phyloP scores from a whole-genome alignment of 2,888 invertebrate species.

The Geotrupes spiniger region DNA sequence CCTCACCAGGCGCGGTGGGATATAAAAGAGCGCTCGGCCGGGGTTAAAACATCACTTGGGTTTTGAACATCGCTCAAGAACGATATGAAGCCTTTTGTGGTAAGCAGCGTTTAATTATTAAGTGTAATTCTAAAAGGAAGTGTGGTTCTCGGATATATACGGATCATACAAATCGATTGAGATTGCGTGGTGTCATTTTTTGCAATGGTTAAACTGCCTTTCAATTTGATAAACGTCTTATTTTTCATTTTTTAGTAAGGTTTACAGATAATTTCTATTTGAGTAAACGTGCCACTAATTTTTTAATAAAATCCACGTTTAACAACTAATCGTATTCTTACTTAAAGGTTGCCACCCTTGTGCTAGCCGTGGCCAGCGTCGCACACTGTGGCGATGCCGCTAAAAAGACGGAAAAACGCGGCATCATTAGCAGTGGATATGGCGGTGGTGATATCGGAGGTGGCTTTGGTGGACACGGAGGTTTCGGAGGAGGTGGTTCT shows the following conservation, averaged over 20 bases:
- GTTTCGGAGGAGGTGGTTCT: conserved; percentile 21
- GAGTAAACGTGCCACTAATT: too few species aligned
- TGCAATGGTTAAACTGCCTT: too few species aligned
- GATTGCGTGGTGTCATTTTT: too few species aligned
- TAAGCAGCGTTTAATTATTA: conserved; percentile 14
- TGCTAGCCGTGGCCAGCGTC: conserved; percentile 28
- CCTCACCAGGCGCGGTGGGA: conserved; percentile 26
- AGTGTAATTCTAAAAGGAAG: not conserved
- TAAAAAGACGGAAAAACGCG: conserved; percentile 23
- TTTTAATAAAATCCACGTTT: too few species aligned
- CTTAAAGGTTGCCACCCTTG: conserved; percentile 39
- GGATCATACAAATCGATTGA: too few species aligned
- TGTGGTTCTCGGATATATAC: too few species aligned
- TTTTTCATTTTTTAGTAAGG: too few species aligned
- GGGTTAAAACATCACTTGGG: conserved; percentile 32
- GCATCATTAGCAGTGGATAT: conserved; percentile 30
- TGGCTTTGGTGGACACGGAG: conserved; percentile 21
- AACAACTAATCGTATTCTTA: too few species aligned
- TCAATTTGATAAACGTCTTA: too few species aligned
- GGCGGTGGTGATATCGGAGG: conserved; percentile 28
- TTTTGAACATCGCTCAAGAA: conserved; percentile 26
- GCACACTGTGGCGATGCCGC: conserved; percentile 25
- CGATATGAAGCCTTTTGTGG: conserved; percentile 26
- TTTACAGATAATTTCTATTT: too few species aligned
- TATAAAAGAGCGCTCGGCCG: conserved; percentile 28